Evolutionary conservation across 2,113 vertebrate species (phyloP), one percentile per base, ranked within the genome.

Genomic region (Anser brachyrhynchus): DNA sequence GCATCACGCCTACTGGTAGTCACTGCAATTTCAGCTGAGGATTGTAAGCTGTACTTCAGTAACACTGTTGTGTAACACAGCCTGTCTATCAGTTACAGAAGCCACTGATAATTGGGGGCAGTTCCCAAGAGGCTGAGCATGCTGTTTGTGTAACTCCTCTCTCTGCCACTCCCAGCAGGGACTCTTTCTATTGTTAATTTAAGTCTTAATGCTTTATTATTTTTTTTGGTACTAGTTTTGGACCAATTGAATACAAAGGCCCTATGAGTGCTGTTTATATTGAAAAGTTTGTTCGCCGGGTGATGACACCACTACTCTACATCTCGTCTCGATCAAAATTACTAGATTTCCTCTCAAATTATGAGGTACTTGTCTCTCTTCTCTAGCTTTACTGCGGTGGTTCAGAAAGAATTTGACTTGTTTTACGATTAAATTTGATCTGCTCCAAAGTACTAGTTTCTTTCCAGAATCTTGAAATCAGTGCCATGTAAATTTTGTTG

Each of bases 241-340:
- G 99, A 93, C 99, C 99, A 82, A 99, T 99, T 86, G 98, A 99
- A 96, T 99, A 99, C 98, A 99, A 98, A 97, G 99, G 99, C 95
- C 99, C 99, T 11, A 97, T 99, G 96, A 98, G 98, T 91, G 99
- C 99, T 81, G 98, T 98, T 93, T 99, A 99, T 94, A 97, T 99
- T 97, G 99, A 99, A 98, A 99, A 98, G 96, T 99, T 99, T 96
- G 98, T 99, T 91, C 98, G 98, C 52, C 96, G 98, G 93, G 99
- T 99, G 97, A 99, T 99, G 98, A 98, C 97, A 91, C 99, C 99
- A 43, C 98, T 99, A 90, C 98, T 98, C 20, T 99, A 99, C 98
- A 98, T 99, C 94, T 98, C 99, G 62, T 98, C 99, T 84, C 98
- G 96, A 97, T 98, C 98, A 94, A 98, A 97, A 43, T 98, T 99